Evolutionary conservation across 2,888 invertebrate genomes (phyloP).

Genomic region (Eupithecia exiguata): DNA sequence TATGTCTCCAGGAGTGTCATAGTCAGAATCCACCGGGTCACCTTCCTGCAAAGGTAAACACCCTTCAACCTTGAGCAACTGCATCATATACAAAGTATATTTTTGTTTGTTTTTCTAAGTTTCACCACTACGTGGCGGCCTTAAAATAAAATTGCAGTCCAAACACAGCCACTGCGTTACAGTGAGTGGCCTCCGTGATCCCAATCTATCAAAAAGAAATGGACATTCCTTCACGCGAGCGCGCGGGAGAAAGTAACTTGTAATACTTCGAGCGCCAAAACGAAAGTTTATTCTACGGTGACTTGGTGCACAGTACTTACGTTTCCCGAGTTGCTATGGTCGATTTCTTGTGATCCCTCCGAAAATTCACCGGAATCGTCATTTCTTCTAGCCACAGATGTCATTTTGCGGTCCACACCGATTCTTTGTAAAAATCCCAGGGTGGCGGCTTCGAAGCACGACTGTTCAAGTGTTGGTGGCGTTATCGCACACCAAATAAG

Average conservation of each 20-base stretch:
- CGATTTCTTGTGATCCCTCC: conserved; percentile 79
- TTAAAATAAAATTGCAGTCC: conserved; percentile 56
- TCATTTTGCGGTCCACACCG: conserved; percentile 77
- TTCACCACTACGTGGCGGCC: conserved; percentile 62
- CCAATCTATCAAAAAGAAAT: conserved; percentile 80
- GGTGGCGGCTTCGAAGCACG: conserved; percentile 64
- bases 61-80: conserved; percentile 73
- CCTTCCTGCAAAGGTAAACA: conserved; percentile 79
- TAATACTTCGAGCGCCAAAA: conserved; percentile 76
- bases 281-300: conserved; percentile 63
- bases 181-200: conserved; percentile 79
- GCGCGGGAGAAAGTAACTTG: conserved; percentile 77
- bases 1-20: conserved; percentile 80
- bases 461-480: conserved; percentile 52
- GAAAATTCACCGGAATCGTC: conserved; percentile 80
- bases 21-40: conserved; percentile 73
- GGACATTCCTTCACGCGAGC: conserved; percentile 78
- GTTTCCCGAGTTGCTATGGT: conserved; percentile 73
- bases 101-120: conserved; percentile 41
- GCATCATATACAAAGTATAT: conserved; percentile 56
- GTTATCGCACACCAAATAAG: conserved; percentile 58
- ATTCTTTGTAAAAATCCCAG: conserved; percentile 78
- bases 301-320: conserved; percentile 66
- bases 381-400: conserved; percentile 75
- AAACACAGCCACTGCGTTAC: conserved; percentile 63